Conservation (phyloP, 2,888 invertebrate genomes). For the Drosophila pseudotakahashii region DNA sequence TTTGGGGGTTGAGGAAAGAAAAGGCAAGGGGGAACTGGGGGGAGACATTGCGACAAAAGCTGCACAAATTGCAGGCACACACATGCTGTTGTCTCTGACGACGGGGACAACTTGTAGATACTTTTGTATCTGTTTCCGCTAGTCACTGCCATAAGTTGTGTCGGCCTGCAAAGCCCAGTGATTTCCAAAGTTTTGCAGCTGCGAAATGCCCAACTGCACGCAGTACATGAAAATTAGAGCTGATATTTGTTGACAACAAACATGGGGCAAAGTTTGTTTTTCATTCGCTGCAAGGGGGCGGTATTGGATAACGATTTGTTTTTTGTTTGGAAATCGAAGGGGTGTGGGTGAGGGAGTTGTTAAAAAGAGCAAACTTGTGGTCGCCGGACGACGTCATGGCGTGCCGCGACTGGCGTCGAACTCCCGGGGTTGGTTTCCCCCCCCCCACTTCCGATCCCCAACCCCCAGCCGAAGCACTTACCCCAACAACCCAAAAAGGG, state of each 20-base stretch:
- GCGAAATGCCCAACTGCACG: slow-evolving; percentile 54
- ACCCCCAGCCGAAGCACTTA: slow-evolving; percentile 10
- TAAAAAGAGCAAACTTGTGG: slow-evolving; percentile 61
- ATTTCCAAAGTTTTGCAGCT: slow-evolving; percentile 63
- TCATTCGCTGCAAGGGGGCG: slow-evolving; percentile 49
- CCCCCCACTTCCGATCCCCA: slow-evolving; percentile 1
- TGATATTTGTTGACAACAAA: slow-evolving; percentile 77
- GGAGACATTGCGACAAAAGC: slow-evolving; percentile 79
- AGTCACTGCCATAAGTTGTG: slow-evolving; percentile 56
- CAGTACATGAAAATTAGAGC: slow-evolving; percentile 64
- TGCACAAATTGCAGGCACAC: slow-evolving; percentile 52
- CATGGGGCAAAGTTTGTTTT: slow-evolving; percentile 61
- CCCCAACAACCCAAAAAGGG: slow-evolving; percentile 42
- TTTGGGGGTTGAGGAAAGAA: not conserved
- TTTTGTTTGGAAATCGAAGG: not conserved
- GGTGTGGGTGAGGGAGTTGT: slow-evolving; percentile 24
- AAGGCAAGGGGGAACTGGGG: not conserved
- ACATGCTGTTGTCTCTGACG: slow-evolving; percentile 21
- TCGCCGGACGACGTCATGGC: slow-evolving; percentile 52
- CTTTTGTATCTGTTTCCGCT: slow-evolving; percentile 57
- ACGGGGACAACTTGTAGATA: slow-evolving; percentile 58
- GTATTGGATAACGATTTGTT: slow-evolving; percentile 41
- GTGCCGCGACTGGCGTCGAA: slow-evolving; percentile 54
- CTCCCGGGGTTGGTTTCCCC: slow-evolving; percentile 55
- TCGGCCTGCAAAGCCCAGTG: slow-evolving; percentile 47